Base-by-base conservation (phyloP, 2,113 vertebrate genomes). In the Tor tambroides region DNA sequence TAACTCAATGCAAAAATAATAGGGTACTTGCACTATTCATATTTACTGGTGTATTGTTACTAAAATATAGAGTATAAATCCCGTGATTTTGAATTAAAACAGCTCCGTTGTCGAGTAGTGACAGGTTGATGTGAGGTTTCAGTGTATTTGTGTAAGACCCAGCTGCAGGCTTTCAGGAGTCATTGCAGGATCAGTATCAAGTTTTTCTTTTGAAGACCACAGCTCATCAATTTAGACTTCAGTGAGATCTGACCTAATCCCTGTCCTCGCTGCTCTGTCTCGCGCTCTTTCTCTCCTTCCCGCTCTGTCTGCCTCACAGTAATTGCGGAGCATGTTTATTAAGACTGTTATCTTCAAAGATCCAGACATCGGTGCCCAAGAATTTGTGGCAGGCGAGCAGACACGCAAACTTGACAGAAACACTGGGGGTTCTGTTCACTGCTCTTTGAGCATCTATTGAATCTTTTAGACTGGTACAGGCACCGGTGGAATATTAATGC, bases 251-350 rank as follows among this genome's bases (percentile, higher is more conserved):
- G 90, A 91, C 94, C 93, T 93, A 94, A 95, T 94, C 94, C 93
- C 92, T 92, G 91, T 91, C 88, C 88, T 92, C 91, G 91, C 90
- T 90, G 92, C 91, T 87, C 89, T 75, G 38, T 75, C 89, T 76
- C 23, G 80, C 85, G 79, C 77, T 71, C 79, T 86, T 83, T 87
- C 69, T 77, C 69, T 83, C 30, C 80, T 35, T 80, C 83, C 69
- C 65, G 49, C 59, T 83, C 59, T 54, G 41, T 83, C 72, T 86
- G 87, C 90, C 90, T 91, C 91, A 90, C 88, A 91, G 92, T 95
- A 95, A 96, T 96, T 95, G 94, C 93, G 91, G 92, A 93, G 93
- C 94, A 94, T 95, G 95, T 95, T 95, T 95, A 94, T 95, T 95
- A 94, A 93, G 92, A 81, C 63, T 85, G 92, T 94, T 96, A 96